Evolutionary conservation across 2,888 invertebrate genomes (phyloP).

Genomic region (Ornithoptera priamus): DNA sequence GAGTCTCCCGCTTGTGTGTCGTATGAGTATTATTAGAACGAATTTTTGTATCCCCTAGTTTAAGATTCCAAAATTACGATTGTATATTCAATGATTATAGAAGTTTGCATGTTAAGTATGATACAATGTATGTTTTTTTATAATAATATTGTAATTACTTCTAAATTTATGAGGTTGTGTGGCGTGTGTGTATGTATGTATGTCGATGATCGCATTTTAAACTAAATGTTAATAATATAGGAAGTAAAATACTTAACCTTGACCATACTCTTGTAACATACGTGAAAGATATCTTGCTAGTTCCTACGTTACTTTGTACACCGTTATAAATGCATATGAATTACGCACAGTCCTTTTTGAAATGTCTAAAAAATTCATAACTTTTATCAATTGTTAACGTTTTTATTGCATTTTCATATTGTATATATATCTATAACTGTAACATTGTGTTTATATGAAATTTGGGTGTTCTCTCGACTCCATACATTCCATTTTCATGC

Average conservation of each 20-base stretch:
- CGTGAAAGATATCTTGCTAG: conserved; percentile 46
- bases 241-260: conserved; percentile 41
- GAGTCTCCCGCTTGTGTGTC: conserved; percentile 45
- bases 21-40: conserved; percentile 76
- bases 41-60: conserved; percentile 72
- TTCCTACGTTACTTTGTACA: conserved; percentile 49
- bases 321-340: conserved; percentile 39
- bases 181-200: conserved; percentile 47
- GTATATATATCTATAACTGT: neutral
- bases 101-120: conserved; percentile 49
- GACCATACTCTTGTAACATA: conserved; percentile 39
- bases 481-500: conserved; percentile 24
- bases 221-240: conserved; percentile 41
- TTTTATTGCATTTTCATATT: conserved; percentile 33
- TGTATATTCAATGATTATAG: conserved; percentile 58
- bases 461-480: conserved; percentile 16
- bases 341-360: conserved; percentile 51
- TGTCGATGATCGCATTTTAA: conserved; percentile 42
- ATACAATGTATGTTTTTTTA: conserved; percentile 55
- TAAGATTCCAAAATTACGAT: conserved; percentile 76
- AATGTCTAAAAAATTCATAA: conserved; percentile 30
- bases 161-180: conserved; percentile 66
- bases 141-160: conserved; percentile 52
- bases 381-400: conserved; percentile 29
- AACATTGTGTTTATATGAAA: conserved; percentile 8